Evolutionary conservation across 2,113 vertebrate genomes (phyloP), one percentile per base, ranked within the genome.

Genomic region (Acrocephalus kingi): DNA sequence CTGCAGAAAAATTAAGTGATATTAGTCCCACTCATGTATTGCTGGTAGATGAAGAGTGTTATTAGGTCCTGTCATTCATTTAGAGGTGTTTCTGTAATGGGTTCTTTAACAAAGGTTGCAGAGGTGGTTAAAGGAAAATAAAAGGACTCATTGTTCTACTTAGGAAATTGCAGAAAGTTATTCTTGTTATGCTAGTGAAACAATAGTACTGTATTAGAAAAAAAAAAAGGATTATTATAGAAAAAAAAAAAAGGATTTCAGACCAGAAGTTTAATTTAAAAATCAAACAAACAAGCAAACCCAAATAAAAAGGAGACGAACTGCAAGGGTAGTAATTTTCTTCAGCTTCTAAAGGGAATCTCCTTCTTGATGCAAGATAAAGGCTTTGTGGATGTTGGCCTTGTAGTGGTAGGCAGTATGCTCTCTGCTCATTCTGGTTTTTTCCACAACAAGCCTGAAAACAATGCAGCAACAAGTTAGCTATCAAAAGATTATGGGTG

Each of bases 11-110:
- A 85, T 14, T 45, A 54, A 67, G 43, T 83, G 54, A 54, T 91
- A 62, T 30, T 33, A 94, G 55, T 87, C 37, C 46, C 74, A 54
- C 41, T 94, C 46, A 23, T 43, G 23, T 76, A 58, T 55, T 84
- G 37, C 55, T 87, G 49, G 58, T 76, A 17, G 52, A 58, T 83
- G 63, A 87, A 81, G 62, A 93, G 63, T 76, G 43, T 58, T 61
- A 46, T 97, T 85, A 91, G 59, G 41, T 58, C 20, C 62, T 90
- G 87, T 87, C 81, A 89, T 83, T 91, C 87, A 91, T 79, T 73
- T 45, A 51, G 55, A 73, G 85, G 64, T 49, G 61, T 71, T 92
- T 71, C 68, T 72, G 9, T 87, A 92, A 72, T 37, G 56, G 79
- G n/a, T 89, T 81, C 54, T 68, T 85, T 61, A 84, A 87, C 41